These are phyloP conservation scores for Agelastica alni DNA, from an alignment of 2,888 invertebrate genomes.

Conservation along the genomic window DNA sequence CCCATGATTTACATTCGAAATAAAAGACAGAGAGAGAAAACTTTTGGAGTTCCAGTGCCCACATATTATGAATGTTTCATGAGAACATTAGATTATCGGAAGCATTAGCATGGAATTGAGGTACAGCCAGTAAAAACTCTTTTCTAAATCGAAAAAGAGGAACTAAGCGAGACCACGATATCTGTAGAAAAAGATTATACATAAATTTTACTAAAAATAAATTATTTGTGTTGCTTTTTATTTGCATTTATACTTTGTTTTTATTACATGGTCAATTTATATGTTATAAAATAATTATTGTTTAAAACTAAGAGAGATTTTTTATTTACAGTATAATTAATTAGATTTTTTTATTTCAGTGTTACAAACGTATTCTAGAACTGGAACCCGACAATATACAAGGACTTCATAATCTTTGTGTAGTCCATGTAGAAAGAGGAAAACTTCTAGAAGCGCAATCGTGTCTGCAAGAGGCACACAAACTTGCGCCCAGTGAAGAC, in stretches of 20 bases:
- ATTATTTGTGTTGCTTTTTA: no score
- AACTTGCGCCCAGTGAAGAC: slow-evolving; percentile 85
- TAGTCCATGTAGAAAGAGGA: slow-evolving; percentile 92
- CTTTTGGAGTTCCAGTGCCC: not conserved
- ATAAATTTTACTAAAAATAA: no score
- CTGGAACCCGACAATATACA: slow-evolving; percentile 90
- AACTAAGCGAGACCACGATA: no score
- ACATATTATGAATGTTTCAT: slow-evolving; percentile 5
- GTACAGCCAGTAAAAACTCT: no score
- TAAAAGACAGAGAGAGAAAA: not conserved
- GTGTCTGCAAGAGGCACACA: slow-evolving; percentile 80
- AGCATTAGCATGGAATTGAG: not conserved
- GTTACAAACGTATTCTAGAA: slow-evolving; percentile 85
- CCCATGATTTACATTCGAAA: slow-evolving; percentile 13
- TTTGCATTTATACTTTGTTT: no score
- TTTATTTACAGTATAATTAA: no score
- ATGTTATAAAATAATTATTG: no score
- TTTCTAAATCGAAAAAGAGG: no score
- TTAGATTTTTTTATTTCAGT: no score
- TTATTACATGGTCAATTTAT: no score
- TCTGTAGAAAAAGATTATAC: no score
- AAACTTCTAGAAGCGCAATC: slow-evolving; percentile 81
- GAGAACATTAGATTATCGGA: not conserved
- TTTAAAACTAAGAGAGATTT: no score
- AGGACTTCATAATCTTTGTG: slow-evolving; percentile 94